phyloP scores from a whole-genome alignment of 2,797 vertebrate species.

The Oreochromis mossambicus region DNA sequence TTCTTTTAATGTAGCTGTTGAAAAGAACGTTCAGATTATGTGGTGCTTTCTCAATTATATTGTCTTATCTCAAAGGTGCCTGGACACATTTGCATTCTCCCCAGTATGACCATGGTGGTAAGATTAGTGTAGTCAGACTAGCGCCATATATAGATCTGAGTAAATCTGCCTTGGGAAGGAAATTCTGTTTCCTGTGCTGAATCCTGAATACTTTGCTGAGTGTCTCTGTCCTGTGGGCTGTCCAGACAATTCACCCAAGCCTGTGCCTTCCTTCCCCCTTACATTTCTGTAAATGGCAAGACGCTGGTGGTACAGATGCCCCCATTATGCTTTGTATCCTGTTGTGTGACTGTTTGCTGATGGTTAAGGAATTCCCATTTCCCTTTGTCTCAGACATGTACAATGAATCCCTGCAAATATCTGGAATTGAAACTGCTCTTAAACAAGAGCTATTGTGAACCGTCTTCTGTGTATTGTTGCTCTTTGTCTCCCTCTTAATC shows the following conservation, averaged over 20 bases:
- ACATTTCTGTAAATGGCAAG: constrained; percentile 1
- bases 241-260: constrained; percentile 20
- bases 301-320: constrained; percentile 13
- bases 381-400: constrained; percentile 9
- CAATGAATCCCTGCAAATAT: constrained; percentile 20
- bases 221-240: constrained; percentile 49
- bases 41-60: constrained; percentile 9
- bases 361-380: constrained; percentile 48
- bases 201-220: constrained; percentile 40
- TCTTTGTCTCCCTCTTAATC: constrained; percentile 16
- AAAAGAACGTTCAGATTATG: constrained; percentile 6
- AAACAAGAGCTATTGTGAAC: constrained; percentile 41
- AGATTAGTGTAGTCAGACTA: constrained; percentile 18
- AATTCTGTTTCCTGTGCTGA: constrained; percentile 64
- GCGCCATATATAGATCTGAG: constrained; percentile 60
- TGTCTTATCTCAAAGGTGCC: constrained; percentile 5
- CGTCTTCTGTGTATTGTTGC: constrained; percentile 42
- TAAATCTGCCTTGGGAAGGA: constrained; percentile 51
- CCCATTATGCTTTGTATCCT: constrained; percentile 58
- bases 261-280: constrained; percentile 54
- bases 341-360: constrained; percentile 50
- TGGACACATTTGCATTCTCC: constrained; percentile 14
- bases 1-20: constrained; percentile 32
- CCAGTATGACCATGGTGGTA: not conserved
- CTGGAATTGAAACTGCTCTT: constrained; percentile 22